Conservation (phyloP, 2,113 vertebrate genomes). For the Ondatra zibethicus region DNA sequence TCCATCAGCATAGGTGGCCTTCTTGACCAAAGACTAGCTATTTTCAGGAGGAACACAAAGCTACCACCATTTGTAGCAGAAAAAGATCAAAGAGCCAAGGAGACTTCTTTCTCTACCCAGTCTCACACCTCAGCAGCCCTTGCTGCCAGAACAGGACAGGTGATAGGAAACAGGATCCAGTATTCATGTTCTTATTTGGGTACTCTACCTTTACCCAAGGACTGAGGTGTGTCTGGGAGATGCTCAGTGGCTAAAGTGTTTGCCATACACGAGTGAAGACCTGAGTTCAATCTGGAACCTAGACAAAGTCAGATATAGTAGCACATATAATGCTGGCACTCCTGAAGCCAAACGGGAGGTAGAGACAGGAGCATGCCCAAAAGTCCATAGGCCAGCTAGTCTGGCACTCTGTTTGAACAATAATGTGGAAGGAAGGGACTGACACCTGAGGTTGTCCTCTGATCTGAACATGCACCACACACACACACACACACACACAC, state of each 20-base stretch:
- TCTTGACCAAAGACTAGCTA: conserved; percentile 21
- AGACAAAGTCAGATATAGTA: no score
- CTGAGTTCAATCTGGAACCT: background rate
- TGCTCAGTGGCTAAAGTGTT: background rate
- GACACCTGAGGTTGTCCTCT: background rate
- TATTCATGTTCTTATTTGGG: background rate
- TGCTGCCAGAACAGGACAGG: conserved; percentile 51
- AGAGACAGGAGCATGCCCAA: background rate
- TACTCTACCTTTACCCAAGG: background rate
- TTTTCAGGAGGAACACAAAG: conserved; percentile 47
- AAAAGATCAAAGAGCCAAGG: conserved; percentile 49
- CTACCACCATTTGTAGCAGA: conserved; percentile 48
- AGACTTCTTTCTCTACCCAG: conserved; percentile 30
- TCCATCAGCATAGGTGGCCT: conserved; percentile 22
- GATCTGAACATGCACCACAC: background rate
- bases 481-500: background rate
- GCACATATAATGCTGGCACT: background rate
- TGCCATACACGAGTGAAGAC: background rate
- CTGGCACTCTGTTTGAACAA: background rate
- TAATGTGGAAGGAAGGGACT: background rate
- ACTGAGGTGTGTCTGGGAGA: background rate
- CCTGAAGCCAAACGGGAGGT: background rate
- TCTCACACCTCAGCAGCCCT: background rate
- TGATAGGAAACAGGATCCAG: conserved; percentile 57
- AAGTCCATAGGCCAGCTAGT: background rate